Evolutionary conservation across 1,140 invertebrate genomes (phyloP).

Genomic region (Drosophila arizonae): DNA sequence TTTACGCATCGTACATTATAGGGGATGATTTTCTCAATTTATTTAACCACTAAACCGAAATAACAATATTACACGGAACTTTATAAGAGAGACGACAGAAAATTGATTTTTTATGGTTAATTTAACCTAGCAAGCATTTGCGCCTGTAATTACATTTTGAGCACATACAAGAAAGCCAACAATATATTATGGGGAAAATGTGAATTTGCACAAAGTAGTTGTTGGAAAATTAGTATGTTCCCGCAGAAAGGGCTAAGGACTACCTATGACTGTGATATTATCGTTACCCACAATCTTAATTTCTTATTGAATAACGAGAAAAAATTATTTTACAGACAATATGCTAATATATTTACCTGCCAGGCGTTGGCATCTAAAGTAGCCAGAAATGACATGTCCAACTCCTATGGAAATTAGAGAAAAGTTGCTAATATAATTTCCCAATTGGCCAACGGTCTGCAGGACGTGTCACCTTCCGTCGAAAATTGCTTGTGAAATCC

Average conservation of each 20-base stretch:
- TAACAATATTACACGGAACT: conserved; percentile 39
- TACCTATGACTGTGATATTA: no score
- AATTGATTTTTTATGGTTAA: conserved; percentile 46
- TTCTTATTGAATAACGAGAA: no score
- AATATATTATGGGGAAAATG: conserved; percentile 4
- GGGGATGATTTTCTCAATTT: conserved; percentile 45
- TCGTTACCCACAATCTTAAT: no score
- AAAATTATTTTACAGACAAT: conserved; percentile 18
- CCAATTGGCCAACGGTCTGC: conserved; percentile 31
- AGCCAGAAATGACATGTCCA: conserved; percentile 84
- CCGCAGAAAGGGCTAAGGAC: no score
- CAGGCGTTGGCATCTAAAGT: conserved; percentile 83
- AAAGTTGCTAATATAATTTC: conserved; percentile 73
- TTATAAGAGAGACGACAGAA: conserved; percentile 30
- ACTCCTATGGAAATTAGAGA: conserved; percentile 77
- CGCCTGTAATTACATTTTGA: conserved; percentile 45
- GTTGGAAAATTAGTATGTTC: no score
- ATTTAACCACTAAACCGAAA: conserved; percentile 41
- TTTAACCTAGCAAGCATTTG: conserved; percentile 27
- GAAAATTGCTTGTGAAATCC: conserved; percentile 82
- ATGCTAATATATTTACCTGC: conserved; percentile 82
- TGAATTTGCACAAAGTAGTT: no score
- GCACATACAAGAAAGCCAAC: neutral
- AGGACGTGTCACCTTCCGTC: conserved; percentile 68
- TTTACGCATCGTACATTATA: conserved; percentile 6